Conservation (phyloP, 2,113 vertebrate genomes). For the Hemicordylus capensis region DNA sequence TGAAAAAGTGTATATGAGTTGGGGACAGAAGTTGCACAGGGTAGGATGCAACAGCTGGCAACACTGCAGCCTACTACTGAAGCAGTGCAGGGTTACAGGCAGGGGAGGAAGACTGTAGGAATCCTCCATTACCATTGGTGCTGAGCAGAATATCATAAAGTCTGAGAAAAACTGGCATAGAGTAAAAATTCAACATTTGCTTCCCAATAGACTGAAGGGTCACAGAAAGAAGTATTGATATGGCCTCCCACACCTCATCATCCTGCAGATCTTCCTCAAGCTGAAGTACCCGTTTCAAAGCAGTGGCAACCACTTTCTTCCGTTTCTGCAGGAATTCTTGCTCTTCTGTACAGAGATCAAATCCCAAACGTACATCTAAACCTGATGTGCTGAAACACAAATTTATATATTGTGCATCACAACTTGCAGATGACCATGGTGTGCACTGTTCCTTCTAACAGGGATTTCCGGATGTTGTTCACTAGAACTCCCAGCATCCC, state of each 20-base stretch:
- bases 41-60: neutral
- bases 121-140: too few relatives aligned
- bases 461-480: too few relatives aligned
- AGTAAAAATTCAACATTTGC: neutral
- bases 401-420: neutral
- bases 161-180: neutral
- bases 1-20: neutral
- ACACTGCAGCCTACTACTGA: neutral
- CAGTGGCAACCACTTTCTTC: constrained; percentile 70
- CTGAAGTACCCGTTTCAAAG: constrained; percentile 78
- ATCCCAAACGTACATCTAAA: constrained; percentile 79
- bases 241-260: constrained; percentile 68
- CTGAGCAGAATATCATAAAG: neutral
- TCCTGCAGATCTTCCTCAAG: constrained; percentile 72
- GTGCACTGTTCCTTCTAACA: too few relatives aligned
- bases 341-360: constrained; percentile 80
- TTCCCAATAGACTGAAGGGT: neutral
- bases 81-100: neutral
- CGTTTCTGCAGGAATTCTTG: constrained; percentile 80
- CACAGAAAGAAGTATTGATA: too few relatives aligned
- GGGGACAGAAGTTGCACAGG: neutral
- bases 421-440: neutral
- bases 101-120: neutral
- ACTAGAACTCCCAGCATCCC: too few relatives aligned
- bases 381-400: constrained; percentile 64